phyloP scores from a whole-genome alignment of 2,797 vertebrate genomes.

The Heliangelus exortis region DNA sequence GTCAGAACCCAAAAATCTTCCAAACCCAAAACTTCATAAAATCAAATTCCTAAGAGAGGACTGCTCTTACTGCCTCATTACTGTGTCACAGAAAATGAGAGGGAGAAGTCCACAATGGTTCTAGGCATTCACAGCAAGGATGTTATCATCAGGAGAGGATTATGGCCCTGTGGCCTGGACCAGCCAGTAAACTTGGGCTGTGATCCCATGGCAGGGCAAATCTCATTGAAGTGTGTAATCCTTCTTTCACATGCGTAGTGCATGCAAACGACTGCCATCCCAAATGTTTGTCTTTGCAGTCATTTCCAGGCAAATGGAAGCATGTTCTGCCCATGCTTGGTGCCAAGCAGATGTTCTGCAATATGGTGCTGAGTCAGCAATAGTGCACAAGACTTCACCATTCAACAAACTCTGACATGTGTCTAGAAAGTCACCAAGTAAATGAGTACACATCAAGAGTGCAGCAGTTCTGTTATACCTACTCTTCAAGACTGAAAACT shows the following conservation, averaged over 20 bases:
- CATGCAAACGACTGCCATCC: neutral
- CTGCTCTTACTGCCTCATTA: neutral
- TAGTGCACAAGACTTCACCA: fast-evolving
- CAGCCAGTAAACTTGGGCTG: neutral
- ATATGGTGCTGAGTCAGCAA: neutral
- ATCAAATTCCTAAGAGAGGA: neutral
- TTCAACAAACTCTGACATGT: neutral
- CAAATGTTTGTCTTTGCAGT: neutral
- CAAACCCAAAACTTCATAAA: neutral
- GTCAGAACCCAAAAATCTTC: neutral
- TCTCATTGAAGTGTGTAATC: neutral
- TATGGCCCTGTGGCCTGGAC: neutral
- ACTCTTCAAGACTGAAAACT: neutral
- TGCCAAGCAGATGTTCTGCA: neutral
- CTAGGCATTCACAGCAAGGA: neutral
- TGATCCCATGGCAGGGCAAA: neutral
- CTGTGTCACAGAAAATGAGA: slow-evolving; percentile 37
- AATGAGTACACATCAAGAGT: neutral
- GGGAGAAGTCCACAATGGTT: neutral
- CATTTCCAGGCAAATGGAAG: neutral
- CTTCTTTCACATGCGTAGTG: neutral
- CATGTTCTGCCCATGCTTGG: neutral
- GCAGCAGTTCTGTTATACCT: neutral
- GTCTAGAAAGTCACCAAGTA: neutral
- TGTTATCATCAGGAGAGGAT: neutral